Evolutionary conservation across 2,113 vertebrate species (phyloP).

Genomic region (Asarcornis scutulata): DNA sequence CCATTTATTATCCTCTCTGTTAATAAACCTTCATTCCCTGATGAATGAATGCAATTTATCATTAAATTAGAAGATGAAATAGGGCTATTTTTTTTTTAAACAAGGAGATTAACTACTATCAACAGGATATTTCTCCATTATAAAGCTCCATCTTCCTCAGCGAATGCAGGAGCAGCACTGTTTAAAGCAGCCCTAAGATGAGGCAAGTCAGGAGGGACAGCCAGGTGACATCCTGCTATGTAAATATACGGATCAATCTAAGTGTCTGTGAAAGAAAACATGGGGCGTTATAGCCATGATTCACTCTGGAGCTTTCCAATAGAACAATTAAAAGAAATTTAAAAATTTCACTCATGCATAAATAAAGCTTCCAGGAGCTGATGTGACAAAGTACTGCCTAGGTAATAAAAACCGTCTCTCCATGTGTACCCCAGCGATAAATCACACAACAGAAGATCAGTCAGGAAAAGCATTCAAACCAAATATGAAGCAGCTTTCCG

Average conservation of each 20-base stretch:
- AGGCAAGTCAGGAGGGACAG: background rate
- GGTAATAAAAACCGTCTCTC: background rate
- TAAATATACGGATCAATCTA: background rate
- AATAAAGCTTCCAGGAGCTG: background rate
- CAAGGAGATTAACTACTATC: constrained; percentile 49
- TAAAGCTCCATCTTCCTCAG: constrained; percentile 30
- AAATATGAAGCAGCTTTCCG: background rate
- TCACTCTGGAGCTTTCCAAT: background rate
- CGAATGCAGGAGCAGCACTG: background rate
- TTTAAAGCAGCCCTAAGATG: constrained; percentile 1
- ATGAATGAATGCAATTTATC: constrained; percentile 53
- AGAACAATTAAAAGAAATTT: background rate
- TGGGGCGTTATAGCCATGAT: background rate
- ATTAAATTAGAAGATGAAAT: constrained; percentile 55
- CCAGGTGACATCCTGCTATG: background rate
- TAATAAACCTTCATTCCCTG: constrained; percentile 40
- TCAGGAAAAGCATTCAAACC: background rate
- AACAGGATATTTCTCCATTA: constrained; percentile 52
- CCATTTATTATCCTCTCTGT: constrained; percentile 11
- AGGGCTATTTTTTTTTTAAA: constrained; percentile 32
- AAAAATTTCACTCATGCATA: fast-evolving
- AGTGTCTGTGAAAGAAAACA: constrained; percentile 10
- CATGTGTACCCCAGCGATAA: background rate
- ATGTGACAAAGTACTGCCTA: background rate
- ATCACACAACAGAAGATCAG: background rate